Evolutionary conservation across 1,140 invertebrate species (phyloP), one percentile per base, ranked within the genome.

Genomic region (Anastrepha ludens): DNA sequence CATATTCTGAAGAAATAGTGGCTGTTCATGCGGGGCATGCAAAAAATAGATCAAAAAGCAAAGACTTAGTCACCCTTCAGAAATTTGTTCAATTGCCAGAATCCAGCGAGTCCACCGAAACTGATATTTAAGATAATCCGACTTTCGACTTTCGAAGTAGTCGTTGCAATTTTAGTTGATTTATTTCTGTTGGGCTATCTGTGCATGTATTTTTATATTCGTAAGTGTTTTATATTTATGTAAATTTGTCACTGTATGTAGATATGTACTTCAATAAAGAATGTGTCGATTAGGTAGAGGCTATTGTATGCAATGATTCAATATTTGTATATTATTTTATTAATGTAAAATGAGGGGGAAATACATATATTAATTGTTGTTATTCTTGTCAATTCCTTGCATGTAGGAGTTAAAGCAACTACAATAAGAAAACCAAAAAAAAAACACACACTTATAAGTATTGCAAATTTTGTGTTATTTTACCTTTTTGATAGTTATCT

Each of bases 1-100:
- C 74, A 11, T 55, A 55, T 20, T 81, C 74, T 13, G 74, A 81
- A 29, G 74, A 81, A 55, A 58, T 81, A 8, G 50, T 81, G 11
- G 58, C 85, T 2, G 29, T 62, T 15, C 85, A 86, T 86, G 29
- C 60, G 15, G 85, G 55, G 13, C 60, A 86, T 86, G 39, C 11
- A 5, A 86, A 62, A 86, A 60, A 9, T 60, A 86, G 50, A 60
- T 64, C 85, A 60, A 86, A 55, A 67, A 90, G 89, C 86, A 92
- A 92, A 62, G 91, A 91, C 78, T 90, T 90, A 55, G 90, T 92
- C n/a, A 92, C 89, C 47, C 88, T 92, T 67, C 90, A 92, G 29
- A 92, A 92, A 88, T 92, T 92, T 81, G 87, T 92, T 47, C 90
- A 90, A 58, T 88, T 92, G 55, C 91, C 88, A 55, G 91, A 92